Base-by-base conservation (phyloP, 1,140 invertebrate genomes). In the Drosophila tropicalis region DNA sequence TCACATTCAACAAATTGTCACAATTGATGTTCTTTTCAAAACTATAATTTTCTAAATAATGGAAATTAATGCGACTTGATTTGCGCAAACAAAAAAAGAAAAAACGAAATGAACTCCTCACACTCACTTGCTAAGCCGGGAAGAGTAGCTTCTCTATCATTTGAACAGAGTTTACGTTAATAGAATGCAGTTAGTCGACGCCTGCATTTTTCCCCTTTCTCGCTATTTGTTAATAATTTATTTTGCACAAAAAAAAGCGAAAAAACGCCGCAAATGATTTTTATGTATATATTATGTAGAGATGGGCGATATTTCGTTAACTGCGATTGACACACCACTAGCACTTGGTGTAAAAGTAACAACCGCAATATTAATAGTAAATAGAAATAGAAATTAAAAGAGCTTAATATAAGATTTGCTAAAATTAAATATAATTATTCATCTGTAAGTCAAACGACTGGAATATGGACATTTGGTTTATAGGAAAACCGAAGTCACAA, bases 211-310 rank as follows among this genome's bases (percentile, higher is more conserved):
- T 13, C 36, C 12, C 10, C 10, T 39, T 39, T 39, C 12, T 39
- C 36, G 36, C 10, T 51, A 22, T 22, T 51, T 51, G 44, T 51
- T 22, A 51, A 51, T 51, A 51, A 51, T 51, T 51, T 51, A 51
- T 51, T 51, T 51, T 51, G 44, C 44, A 51, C 44, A 51, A 51
- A 51, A 51, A 51, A 51, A 51, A 51, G 44, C 44, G 44, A 51
- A 51, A 51, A 51, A 17, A 17, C 44, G 44, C 44, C 44, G 44
- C 44, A 51, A 51, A 51, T 51, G 44, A 51, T 51, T 51, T 51
- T 51, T 51, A 51, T 51, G 44, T 51, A 51, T 51, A 51, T 51
- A 51, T 51, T 51, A 51, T 51, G 44, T 51, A 51, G 44, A 51
- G 44, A 51, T 51, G 44, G 19, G 44, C 17, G 44, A 51, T 51